Evolutionary conservation across 2,888 invertebrate species (phyloP), one percentile per base, ranked within the genome.

Genomic region (Uloborus plumipes): DNA sequence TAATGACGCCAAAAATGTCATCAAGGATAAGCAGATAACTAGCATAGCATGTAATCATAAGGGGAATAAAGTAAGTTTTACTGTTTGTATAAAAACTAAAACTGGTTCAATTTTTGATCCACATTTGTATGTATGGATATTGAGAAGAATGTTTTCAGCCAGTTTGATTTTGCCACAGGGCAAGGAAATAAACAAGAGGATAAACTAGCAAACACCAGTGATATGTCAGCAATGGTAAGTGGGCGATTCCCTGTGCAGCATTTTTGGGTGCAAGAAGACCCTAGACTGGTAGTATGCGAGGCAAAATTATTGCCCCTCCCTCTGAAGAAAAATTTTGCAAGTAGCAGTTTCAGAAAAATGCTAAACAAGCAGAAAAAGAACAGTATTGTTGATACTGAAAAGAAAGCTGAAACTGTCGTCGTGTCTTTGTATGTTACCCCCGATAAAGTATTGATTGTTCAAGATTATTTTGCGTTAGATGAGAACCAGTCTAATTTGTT

Each of bases 251-350:
- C 93, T 0, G 90, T 91, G 2, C 89, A 90, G 22, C 92, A 93
- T 87, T 92, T 92, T 88, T 99, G 99, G 99, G 98, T 99, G 88
- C 90, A 91, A 26, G 93, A 93, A 86, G 98, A 99, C 89, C 91
- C 94, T 0, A 92, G 96, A 86, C 91, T 98, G 84, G 90, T 99
- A 16, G 93, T 96, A 49, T 94, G 96, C 87, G 95, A 97, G 88
- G 94, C 96, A n/a, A 91, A 91, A 87, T 87, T 91, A 74, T 90
- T 90, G 50, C 88, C 89, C 11, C 58, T 72, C 14, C 77, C 67
- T 1, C 31, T 83, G 11, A 76, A 76, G 47, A 82, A 61, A 51
- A 82, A 71, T 66, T 18, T 74, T 59, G 69, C 61, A 16, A 76
- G 64, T 31, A 69, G 72, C n/a, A 82, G 70, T 20, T 79, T 75